These are phyloP conservation scores for Drosophila ficusphila DNA, from an alignment of 1,140 invertebrate species.

Conservation along the genomic window DNA sequence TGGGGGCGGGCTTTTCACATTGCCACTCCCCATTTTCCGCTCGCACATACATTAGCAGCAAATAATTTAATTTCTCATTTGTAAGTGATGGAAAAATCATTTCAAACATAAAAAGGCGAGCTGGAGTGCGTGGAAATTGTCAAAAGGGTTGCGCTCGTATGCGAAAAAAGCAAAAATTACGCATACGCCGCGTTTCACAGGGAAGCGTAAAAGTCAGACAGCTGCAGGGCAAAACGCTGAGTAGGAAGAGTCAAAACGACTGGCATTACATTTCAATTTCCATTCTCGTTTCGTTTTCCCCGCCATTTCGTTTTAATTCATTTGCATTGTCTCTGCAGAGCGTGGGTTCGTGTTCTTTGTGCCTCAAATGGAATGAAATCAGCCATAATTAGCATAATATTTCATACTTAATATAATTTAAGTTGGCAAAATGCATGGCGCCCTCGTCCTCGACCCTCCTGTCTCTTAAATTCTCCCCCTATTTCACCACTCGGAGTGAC, in stretches of 20 bases:
- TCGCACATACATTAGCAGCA: constrained; percentile 71
- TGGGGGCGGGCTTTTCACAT: background rate
- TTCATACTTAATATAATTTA: constrained; percentile 83
- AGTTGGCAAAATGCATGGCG: constrained; percentile 64
- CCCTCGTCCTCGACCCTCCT: background rate
- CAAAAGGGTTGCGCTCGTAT: constrained; percentile 37
- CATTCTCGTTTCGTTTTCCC: constrained; percentile 30
- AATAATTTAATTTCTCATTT: constrained; percentile 81
- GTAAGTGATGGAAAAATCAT: constrained; percentile 58
- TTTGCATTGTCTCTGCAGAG: constrained; percentile 70
- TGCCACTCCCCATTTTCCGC: background rate
- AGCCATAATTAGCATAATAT: constrained; percentile 83
- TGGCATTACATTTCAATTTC: constrained; percentile 80
- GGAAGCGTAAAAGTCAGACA: constrained; percentile 59
- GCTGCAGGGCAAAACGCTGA: constrained; percentile 25
- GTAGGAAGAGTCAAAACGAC: constrained; percentile 11
- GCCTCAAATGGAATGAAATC: constrained; percentile 72
- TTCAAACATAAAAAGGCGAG: constrained; percentile 44
- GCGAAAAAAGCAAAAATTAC: constrained; percentile 55
- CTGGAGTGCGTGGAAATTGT: constrained; percentile 13
- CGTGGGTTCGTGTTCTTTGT: constrained; percentile 45
- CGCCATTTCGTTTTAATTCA: too few relatives aligned
- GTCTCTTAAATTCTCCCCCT: background rate
- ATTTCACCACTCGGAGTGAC: constrained; percentile 46
- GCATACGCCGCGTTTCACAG: constrained; percentile 76